phyloP scores from a whole-genome alignment of 2,113 vertebrate species.

The Mystacornis crossleyi region DNA sequence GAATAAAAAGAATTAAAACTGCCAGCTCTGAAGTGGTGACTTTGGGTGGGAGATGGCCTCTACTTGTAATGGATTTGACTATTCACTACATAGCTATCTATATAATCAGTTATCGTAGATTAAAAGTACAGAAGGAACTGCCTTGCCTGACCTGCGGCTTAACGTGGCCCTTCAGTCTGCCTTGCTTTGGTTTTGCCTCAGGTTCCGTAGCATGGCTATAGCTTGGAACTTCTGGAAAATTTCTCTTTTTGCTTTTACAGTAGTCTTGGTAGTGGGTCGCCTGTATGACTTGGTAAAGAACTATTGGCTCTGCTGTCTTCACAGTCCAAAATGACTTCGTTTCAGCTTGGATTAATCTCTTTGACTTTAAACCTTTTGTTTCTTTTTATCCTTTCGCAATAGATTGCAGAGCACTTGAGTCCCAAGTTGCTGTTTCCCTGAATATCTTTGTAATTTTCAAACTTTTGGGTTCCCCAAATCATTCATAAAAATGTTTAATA shows the following conservation, averaged over 20 bases:
- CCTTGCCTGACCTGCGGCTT: background rate
- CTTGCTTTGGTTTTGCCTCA: background rate
- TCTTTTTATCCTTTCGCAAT: background rate
- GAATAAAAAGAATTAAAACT: background rate
- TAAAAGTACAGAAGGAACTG: background rate
- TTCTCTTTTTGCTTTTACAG: fast-evolving
- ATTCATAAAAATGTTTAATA: constrained; percentile 3
- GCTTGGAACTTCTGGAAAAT: background rate
- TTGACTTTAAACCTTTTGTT: background rate
- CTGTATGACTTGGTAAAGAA: background rate
- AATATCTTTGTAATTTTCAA: background rate
- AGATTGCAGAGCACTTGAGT: background rate
- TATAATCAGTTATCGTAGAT: background rate
- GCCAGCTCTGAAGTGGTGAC: background rate
- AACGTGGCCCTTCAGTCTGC: background rate
- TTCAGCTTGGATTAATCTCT: background rate
- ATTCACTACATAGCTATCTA: background rate
- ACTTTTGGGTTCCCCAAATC: background rate
- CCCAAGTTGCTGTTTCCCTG: background rate
- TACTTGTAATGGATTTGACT: background rate
- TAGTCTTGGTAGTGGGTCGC: background rate
- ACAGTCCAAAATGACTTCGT: background rate
- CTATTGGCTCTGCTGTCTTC: background rate
- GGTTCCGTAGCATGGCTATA: background rate
- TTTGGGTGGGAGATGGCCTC: background rate